Evolutionary conservation across 2,113 vertebrate species (phyloP), one percentile per base, ranked within the genome.

Genomic region (Rallus limicola): DNA sequence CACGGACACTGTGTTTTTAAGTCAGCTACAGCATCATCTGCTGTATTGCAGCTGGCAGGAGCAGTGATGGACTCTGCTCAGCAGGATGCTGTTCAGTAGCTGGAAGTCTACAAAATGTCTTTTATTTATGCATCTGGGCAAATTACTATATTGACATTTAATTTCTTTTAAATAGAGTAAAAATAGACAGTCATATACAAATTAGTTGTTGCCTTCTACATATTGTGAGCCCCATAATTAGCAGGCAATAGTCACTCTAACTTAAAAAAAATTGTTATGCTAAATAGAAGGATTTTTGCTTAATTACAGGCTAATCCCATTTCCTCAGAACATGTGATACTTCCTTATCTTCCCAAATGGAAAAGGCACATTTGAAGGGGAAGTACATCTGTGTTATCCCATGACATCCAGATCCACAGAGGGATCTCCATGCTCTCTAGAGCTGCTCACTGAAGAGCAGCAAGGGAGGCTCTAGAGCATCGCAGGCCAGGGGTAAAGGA

Each of bases 261-360:
- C 81, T 86, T 42, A 6, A 44, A 83, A 94, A 34, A 81, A 80
- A 77, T 31, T 31, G 13, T 82, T 77, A 81, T 62, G 72, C 65
- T 96, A 92, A 95, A 68, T 26, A 71, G 60, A 48, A 92, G 88
- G 80, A 69, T 91, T 96, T 82, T 82, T 95, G 29, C 82, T 81
- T 94, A 93, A 95, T 96, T 92, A 88, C 72, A 91, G 44, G 48
- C 86, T 94, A 95, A 95, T 94, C 82, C 79, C 75, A 34, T 93
- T 95, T 96, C 68, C 90, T 90, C 85, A 80, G 71, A 80, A 78
- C 33, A 53, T 40, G 60, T 62, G 58, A 79, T 93, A 76, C 62
- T 86, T 92, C 18, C 94, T 92, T 95, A 88, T 94, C 92, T 90
- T 90, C 83, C 68, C 4, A 64, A 95, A 44, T 7, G 55, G 92